These are phyloP conservation scores for Nowickia ferox DNA, from an alignment of 2,888 invertebrate genomes.

Conservation along the genomic window DNA sequence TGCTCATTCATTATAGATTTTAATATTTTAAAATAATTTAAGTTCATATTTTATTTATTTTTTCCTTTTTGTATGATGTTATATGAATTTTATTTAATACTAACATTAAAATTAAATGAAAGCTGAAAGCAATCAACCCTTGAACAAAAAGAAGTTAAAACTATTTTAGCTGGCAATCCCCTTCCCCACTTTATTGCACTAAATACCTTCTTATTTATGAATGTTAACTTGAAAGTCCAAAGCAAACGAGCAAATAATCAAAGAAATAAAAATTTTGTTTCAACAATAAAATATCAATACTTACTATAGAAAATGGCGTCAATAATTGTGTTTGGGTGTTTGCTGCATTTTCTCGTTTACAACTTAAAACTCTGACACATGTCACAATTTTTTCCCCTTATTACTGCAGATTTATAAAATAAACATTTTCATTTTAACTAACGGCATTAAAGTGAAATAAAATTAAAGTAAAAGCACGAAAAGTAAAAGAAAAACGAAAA, in stretches of 20 bases:
- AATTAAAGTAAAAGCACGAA: not conserved
- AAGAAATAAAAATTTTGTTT: not conserved
- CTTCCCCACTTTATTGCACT: not conserved
- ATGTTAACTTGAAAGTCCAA: not conserved
- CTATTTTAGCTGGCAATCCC: not conserved
- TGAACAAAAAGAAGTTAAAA: not conserved
- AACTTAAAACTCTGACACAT: slow-evolving; percentile 25
- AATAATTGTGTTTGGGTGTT: not conserved
- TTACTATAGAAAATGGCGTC: slow-evolving; percentile 52
- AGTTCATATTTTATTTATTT: too few species aligned
- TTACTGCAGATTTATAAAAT: slow-evolving; percentile 18
- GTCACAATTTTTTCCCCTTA: not conserved
- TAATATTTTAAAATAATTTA: too few species aligned
- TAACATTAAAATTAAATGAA: too few species aligned
- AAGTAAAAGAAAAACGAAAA: slow-evolving; percentile 4
- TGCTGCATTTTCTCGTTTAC: not conserved
- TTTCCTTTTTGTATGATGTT: too few species aligned
- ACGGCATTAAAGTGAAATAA: slow-evolving; percentile 25
- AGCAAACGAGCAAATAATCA: not conserved
- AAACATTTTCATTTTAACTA: slow-evolving; percentile 51
- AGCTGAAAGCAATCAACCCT: too few species aligned
- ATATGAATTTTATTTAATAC: too few species aligned
- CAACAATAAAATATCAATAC: slow-evolving; percentile 36
- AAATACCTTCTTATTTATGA: not conserved
- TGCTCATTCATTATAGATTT: too few species aligned